Base-by-base conservation (phyloP, 2,797 vertebrate genomes). In the Nasua narica region DNA sequence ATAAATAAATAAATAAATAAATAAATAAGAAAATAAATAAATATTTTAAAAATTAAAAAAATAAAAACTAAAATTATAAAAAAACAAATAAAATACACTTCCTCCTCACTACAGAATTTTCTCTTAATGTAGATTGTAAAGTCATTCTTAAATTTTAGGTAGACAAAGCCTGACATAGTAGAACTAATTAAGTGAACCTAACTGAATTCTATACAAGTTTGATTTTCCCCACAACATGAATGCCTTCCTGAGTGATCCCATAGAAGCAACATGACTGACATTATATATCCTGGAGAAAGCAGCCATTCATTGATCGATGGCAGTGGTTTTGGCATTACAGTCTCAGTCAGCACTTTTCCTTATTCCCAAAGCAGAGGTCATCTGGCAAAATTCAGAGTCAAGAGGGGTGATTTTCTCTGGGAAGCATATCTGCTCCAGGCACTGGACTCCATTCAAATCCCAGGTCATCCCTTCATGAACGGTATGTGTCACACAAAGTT, bases 91-190 rank as follows among this genome's bases (percentile, higher is more conserved):
- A 86, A 58, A 50, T 13, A 16, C 3, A 60, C 5, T 79, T 60
- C 1, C 8, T 86, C 27, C 32, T 76, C 29, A 76, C 16, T n/a
- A 60, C 21, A 25, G 4, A 67, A 60, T 81, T 85, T 46, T 52
- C 12, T 15, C 4, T 70, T 56, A 72, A 78, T 77, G 25, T 37
- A 50, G 23, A 88, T 50, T 84, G 52, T 65, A 62, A 56, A 95
- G 58, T 77, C 54, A 90, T 95, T 74, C 13, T 79, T 94, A 91
- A 88, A 91, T 52, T 52, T 76, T 94, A 81, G 91, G 43, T 81
- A 76, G 35, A 15, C 12, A 29, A 29, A 11, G 2, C 5, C 11
- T 88, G 35, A 54, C 56, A 86, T 65, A 94, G 52, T 81, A 48
- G 50, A 93, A 60, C 14, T 52, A 46, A 69, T 52, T 78, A 74